These are phyloP conservation scores for Chloroclysta siterata DNA, from an alignment of 2,888 invertebrate species.

Conservation along the genomic window DNA sequence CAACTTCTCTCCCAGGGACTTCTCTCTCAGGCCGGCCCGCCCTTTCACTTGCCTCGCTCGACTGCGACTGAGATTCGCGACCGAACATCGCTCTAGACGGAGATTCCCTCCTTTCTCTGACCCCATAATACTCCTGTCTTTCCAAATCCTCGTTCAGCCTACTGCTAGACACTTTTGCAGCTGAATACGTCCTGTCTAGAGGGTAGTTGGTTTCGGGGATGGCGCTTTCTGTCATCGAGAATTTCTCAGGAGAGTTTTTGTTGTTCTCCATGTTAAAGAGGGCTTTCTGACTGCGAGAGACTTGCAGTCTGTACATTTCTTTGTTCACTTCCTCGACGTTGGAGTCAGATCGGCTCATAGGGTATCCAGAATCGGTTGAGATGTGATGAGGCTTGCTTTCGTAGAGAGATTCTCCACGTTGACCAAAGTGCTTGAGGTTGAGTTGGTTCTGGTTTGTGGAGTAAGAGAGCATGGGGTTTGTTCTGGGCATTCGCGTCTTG, in stretches of 20 bases:
- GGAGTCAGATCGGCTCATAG: conserved; percentile 79
- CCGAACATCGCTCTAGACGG: conserved; percentile 65
- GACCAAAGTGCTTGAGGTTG: conserved; percentile 80
- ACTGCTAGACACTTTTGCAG: conserved; percentile 76
- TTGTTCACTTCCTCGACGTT: conserved; percentile 83
- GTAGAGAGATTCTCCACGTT: conserved; percentile 75
- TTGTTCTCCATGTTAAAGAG: conserved; percentile 78
- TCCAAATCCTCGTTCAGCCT: conserved; percentile 78
- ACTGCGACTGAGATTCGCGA: conserved; percentile 71
- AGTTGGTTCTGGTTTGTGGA: conserved; percentile 78
- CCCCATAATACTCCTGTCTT: conserved; percentile 72
- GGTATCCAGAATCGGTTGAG: conserved; percentile 75
- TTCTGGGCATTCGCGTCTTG: conserved; percentile 84
- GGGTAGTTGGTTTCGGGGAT: conserved; percentile 79
- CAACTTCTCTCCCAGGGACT: conserved; percentile 38
- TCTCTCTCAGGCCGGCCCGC: conserved; percentile 65
- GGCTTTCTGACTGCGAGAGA: conserved; percentile 81
- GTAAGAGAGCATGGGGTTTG: conserved; percentile 85
- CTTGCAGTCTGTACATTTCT: conserved; percentile 81
- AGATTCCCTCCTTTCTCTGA: conserved; percentile 67
- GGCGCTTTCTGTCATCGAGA: conserved; percentile 65
- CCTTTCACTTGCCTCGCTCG: conserved; percentile 72
- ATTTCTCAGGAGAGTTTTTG: conserved; percentile 74
- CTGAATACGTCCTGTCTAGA: conserved; percentile 76
- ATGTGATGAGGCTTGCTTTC: conserved; percentile 80